These are phyloP conservation scores for Pyrocephalus nanus DNA, from an alignment of 2,797 vertebrate genomes.

Conservation along the genomic window DNA sequence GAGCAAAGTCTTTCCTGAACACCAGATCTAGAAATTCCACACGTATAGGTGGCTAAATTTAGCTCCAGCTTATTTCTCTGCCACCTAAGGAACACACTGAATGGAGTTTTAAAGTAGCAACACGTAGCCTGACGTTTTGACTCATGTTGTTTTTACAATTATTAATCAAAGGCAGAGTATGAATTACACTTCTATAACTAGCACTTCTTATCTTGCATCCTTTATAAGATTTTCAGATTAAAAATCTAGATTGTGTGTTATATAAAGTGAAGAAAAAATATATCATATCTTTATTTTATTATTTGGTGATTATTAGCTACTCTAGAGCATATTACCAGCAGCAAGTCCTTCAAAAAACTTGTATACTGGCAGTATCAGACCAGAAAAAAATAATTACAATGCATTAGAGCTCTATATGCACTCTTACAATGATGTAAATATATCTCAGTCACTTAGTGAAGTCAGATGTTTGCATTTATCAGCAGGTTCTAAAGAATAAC, in stretches of 20 bases:
- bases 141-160: not conserved
- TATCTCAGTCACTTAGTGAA: not conserved
- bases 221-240: not conserved
- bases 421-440: not conserved
- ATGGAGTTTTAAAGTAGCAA: not conserved
- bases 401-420: not conserved
- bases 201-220: not conserved
- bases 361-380: not conserved
- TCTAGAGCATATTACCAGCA: not conserved
- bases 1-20: conserved; percentile 5
- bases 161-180: not conserved
- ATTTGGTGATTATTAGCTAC: not conserved
- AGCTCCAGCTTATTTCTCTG: not conserved
- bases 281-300: not conserved
- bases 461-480: not conserved
- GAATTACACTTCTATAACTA: not conserved
- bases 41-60: not conserved
- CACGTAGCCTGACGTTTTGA: not conserved
- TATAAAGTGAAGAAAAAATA: not conserved
- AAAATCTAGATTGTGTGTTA: not conserved
- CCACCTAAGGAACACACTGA: not conserved
- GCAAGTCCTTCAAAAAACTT: not conserved
- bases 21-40: conserved; percentile 1
- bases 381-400: not conserved
- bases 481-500: not conserved